Evolutionary conservation across 1,140 invertebrate genomes (phyloP).

Genomic region (Drusus annulatus): DNA sequence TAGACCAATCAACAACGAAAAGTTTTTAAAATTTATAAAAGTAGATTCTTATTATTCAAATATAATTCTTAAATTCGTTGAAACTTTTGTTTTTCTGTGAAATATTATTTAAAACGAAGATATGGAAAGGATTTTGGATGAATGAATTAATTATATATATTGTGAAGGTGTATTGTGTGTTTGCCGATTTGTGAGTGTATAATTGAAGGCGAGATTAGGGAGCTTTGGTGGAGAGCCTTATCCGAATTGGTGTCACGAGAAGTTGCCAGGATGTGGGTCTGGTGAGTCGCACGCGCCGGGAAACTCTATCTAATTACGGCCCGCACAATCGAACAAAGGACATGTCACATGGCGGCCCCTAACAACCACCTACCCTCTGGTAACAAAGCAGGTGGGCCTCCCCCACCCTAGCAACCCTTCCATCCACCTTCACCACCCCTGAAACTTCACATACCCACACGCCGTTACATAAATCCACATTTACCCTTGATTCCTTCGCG

Average conservation of each 20-base stretch:
- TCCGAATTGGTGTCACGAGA: slow-evolving; percentile 27
- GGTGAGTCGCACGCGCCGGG: slow-evolving; percentile 19
- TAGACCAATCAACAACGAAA: no score
- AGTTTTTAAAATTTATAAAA: no score
- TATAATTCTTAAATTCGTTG: no score
- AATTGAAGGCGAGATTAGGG: slow-evolving; percentile 12
- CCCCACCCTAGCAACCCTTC: slow-evolving; percentile 23
- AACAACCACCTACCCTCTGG: slow-evolving; percentile 37
- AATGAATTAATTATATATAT: no score
- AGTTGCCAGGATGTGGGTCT: slow-evolving; percentile 31
- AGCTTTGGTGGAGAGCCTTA: background rate
- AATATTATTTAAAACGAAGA: no score
- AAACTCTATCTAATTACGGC: slow-evolving; percentile 58
- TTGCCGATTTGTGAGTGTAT: slow-evolving; percentile 1
- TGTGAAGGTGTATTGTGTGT: background rate
- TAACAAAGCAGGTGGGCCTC: slow-evolving; percentile 52
- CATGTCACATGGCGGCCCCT: slow-evolving; percentile 53
- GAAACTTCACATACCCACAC: slow-evolving; percentile 52
- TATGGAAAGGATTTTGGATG: no score
- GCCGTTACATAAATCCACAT: slow-evolving; percentile 58
- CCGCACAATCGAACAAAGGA: slow-evolving; percentile 58
- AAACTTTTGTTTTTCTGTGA: no score
- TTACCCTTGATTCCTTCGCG: slow-evolving; percentile 55
- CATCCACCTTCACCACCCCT: no score
- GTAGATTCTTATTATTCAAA: no score